These are phyloP conservation scores for Cartodere bifasciata DNA, from an alignment of 2,888 invertebrate genomes.

Conservation along the genomic window DNA sequence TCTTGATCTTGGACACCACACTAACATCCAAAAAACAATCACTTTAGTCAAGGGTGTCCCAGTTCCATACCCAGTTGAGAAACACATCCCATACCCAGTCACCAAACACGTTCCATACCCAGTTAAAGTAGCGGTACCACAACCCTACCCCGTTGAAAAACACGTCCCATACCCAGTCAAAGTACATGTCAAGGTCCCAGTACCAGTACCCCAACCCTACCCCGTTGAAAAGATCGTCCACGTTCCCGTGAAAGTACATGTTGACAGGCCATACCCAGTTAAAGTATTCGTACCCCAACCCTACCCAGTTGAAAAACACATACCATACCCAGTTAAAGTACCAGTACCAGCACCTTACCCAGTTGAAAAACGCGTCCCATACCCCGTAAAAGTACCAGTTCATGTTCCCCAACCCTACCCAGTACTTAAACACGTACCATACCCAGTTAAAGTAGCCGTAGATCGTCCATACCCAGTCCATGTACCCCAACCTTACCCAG, in stretches of 20 bases:
- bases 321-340: conserved; percentile 64
- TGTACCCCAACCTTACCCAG: conserved; percentile 53
- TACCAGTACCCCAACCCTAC: conserved; percentile 63
- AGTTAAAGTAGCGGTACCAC: conserved; percentile 47
- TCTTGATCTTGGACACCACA: conserved; percentile 32
- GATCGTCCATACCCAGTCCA: conserved; percentile 58
- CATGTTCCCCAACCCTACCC: conserved; percentile 68
- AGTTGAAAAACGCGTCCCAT: conserved; percentile 61
- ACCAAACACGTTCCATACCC: conserved; percentile 52
- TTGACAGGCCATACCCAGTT: conserved; percentile 67
- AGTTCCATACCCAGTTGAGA: conserved; percentile 51
- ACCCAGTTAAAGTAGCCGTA: conserved; percentile 57
- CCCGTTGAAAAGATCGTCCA: conserved; percentile 69
- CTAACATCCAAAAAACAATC: conserved; percentile 48
- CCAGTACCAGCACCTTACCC: conserved; percentile 66
- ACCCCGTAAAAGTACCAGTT: conserved; percentile 62
- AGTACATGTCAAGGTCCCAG: conserved; percentile 67
- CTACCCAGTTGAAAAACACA: conserved; percentile 65
- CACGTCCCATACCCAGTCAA: conserved; percentile 60
- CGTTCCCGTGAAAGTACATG: conserved; percentile 54
- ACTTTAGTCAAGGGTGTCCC: conserved; percentile 54
- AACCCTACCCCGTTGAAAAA: conserved; percentile 60
- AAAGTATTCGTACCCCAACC: conserved; percentile 69
- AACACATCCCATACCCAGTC: conserved; percentile 50
- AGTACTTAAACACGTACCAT: conserved; percentile 52